Evolutionary conservation across 2,888 invertebrate genomes (phyloP).

Genomic region (Anagyrus pseudococci): DNA sequence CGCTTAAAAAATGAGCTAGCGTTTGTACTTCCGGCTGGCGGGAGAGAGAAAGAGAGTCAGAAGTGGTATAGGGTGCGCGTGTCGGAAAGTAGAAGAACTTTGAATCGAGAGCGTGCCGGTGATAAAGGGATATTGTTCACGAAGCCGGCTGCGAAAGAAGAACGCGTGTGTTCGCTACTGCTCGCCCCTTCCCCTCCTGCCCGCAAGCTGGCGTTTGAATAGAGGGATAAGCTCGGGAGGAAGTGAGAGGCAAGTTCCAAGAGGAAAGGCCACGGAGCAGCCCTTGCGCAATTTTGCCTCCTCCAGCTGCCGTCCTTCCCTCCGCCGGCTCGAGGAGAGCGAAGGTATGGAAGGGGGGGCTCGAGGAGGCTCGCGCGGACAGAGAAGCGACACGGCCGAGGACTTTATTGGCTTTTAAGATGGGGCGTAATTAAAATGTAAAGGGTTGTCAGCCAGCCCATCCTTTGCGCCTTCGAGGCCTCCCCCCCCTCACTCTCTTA

Average conservation of each 20-base stretch:
- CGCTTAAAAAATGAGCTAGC: too few species aligned
- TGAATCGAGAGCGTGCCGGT: too few species aligned
- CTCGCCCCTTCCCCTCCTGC: not conserved
- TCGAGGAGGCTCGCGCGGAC: not conserved
- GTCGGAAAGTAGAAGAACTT: too few species aligned
- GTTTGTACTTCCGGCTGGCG: too few species aligned
- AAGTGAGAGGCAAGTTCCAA: slow-evolving; percentile 33
- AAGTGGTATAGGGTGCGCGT: too few species aligned
- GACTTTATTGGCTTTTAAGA: slow-evolving; percentile 57
- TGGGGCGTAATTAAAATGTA: slow-evolving; percentile 56
- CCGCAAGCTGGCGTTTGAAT: slow-evolving; percentile 42
- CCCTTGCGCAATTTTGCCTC: not conserved
- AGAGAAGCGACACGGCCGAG: slow-evolving; percentile 47
- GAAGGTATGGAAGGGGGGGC: not conserved
- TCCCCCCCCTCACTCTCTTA: not conserved
- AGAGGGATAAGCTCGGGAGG: slow-evolving; percentile 51
- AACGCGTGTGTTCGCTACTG: not conserved
- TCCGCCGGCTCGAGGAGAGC: slow-evolving; percentile 23
- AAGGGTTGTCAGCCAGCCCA: slow-evolving; percentile 52
- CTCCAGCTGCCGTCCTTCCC: slow-evolving; percentile 17
- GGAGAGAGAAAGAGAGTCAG: too few species aligned
- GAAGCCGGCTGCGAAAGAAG: not conserved
- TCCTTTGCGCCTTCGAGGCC: slow-evolving; percentile 39
- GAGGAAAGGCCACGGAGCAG: slow-evolving; percentile 1
- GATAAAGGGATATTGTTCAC: not conserved